Base-by-base conservation (phyloP, 2,888 invertebrate species). In the Leucophenga montana region DNA sequence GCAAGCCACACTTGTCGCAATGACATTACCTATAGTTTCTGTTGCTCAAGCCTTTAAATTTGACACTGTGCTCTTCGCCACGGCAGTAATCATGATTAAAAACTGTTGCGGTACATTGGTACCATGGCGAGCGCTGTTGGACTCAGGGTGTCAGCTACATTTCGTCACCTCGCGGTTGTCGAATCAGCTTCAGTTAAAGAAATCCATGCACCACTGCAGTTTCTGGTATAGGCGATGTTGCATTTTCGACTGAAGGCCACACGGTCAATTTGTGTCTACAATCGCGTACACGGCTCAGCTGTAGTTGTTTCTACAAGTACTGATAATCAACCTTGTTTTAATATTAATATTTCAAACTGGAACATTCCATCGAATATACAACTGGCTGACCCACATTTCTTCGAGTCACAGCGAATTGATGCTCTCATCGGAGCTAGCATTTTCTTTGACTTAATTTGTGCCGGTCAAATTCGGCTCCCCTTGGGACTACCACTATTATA, bases 291-390 rank as follows among this genome's bases (percentile, higher is more conserved):
- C n/a, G 46, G 16, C 3, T n/a, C 71, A 62, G 75, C 77, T 5
- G 61, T 72, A 8, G 66, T 75, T 11, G 68, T 72, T 18, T 71
- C 75, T 3, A 75, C 67, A 11, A 78, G 75, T 4, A 75, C 73
- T 2, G 72, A 71, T 13, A 64, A 75, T 48, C 77, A 77, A 16
- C 76, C 77, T 14, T 69, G 64, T 57, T 64, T 64, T 33, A 33
- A 33, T 33, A 33, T 33, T 8, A 8, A 39, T 39, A 39, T 8
- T 39, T 39, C 39, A 8, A 39, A 39, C 39, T 39, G 39, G 39
- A 39, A 39, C 39, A 39, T 39, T 39, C 39, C 9, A 71, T 66
- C 2, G 2, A 75, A n/a, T 46, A 72, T 11, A 56, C 61, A 33
- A 20, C 69, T 20, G 33, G 44, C 64, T 5, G 48, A 68, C 31